These are phyloP conservation scores for Otus sunia DNA, from an alignment of 2,113 vertebrate species.

Conservation along the genomic window DNA sequence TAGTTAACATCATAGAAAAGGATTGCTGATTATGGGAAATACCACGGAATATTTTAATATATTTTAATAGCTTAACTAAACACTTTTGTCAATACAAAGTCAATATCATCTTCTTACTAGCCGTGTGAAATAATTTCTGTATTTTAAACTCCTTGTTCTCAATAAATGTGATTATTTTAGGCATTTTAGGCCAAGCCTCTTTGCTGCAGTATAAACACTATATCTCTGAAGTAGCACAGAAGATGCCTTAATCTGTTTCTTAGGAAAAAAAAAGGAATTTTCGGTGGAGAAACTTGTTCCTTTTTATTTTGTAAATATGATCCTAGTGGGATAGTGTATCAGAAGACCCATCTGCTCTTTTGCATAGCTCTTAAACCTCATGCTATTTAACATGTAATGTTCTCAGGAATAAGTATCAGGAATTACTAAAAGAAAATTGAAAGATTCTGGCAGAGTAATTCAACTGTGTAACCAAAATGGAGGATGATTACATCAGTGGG, in stretches of 20 bases:
- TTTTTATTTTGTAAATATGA: not conserved
- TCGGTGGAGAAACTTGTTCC: not conserved
- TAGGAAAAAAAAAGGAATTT: not conserved
- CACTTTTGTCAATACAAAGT: not conserved
- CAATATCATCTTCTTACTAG: not conserved
- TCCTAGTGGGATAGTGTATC: not conserved
- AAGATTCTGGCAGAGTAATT: not conserved
- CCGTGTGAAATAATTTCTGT: not conserved
- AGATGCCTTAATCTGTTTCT: not conserved
- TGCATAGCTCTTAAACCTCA: not conserved
- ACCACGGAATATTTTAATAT: not conserved
- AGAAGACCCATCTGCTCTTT: not conserved
- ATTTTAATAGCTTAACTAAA: constrained; percentile 12
- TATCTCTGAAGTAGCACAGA: not conserved
- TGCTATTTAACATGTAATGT: not conserved
- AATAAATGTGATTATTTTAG: not conserved
- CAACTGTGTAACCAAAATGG: not conserved
- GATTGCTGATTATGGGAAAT: not conserved
- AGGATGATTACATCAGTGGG: not conserved
- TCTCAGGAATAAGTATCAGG: not conserved
- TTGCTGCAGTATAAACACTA: not conserved
- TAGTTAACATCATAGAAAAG: not conserved
- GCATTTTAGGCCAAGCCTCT: not conserved
- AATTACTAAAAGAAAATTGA: not conserved
- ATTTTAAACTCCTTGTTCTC: not conserved